Conservation (phyloP, 2,888 invertebrate genomes). For the Phlogophora meticulosa region DNA sequence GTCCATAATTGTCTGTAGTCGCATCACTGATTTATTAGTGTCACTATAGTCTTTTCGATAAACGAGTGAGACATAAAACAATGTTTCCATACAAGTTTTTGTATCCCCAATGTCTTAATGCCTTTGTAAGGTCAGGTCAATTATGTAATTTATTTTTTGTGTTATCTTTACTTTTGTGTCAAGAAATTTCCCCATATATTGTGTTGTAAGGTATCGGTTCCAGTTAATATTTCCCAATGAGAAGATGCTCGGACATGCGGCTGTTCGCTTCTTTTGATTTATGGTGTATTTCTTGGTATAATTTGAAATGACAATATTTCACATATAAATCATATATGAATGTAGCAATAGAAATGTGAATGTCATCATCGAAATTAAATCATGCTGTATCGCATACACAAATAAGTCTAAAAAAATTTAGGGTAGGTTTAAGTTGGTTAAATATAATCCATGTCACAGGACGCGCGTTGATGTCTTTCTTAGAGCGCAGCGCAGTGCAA, state of each 20-base stretch:
- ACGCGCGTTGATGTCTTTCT: slow-evolving; percentile 62
- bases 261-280: slow-evolving; percentile 37
- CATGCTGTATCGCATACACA: background rate
- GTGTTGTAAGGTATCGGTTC: slow-evolving; percentile 44
- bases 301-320: slow-evolving; percentile 21
- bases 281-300: slow-evolving; percentile 13
- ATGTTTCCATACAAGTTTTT: slow-evolving; percentile 36
- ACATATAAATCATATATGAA: background rate
- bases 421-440: background rate
- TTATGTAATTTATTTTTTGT: slow-evolving; percentile 50
- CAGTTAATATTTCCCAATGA: slow-evolving; percentile 48
- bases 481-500: slow-evolving; percentile 28
- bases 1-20: background rate
- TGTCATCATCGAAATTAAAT: background rate
- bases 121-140: slow-evolving; percentile 40
- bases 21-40: slow-evolving; percentile 5
- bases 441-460: slow-evolving; percentile 11
- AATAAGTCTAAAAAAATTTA: slow-evolving; percentile 3
- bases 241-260: slow-evolving; percentile 21
- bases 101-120: slow-evolving; percentile 36
- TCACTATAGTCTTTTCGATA: background rate
- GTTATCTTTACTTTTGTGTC: slow-evolving; percentile 48
- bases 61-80: slow-evolving; percentile 15
- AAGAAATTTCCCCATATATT: slow-evolving; percentile 47
- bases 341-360: slow-evolving; percentile 7